phyloP scores from a whole-genome alignment of 2,888 invertebrate species.

The Rhabditophanes sp. region DNA sequence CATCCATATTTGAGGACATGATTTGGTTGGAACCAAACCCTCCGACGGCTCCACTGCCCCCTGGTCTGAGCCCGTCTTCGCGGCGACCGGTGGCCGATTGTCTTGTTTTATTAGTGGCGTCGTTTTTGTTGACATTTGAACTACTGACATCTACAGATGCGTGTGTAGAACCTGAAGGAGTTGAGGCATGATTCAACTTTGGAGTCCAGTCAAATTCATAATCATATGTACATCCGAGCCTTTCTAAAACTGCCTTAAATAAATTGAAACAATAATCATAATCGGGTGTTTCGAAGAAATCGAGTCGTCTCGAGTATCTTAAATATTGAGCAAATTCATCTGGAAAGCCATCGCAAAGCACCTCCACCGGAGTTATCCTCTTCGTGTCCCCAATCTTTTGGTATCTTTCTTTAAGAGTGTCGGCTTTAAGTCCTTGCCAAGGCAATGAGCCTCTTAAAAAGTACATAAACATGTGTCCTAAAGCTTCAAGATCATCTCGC shows the following conservation, averaged over 20 bases:
- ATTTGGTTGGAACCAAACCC: too few species aligned
- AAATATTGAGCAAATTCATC: slow-evolving; percentile 96
- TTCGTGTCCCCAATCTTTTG: slow-evolving; percentile 99
- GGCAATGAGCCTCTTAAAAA: slow-evolving; percentile 96
- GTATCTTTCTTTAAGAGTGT: slow-evolving; percentile 94
- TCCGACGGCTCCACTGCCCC: too few species aligned
- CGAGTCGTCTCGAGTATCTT: slow-evolving; percentile 82
- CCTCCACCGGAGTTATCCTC: slow-evolving; percentile 92
- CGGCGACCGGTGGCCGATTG: too few species aligned
- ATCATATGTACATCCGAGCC: slow-evolving; percentile 38
- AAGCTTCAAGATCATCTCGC: slow-evolving; percentile 92
- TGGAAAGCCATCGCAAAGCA: slow-evolving; percentile 57
- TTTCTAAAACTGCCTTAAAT: slow-evolving; percentile 41
- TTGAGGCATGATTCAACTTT: slow-evolving; percentile 39
- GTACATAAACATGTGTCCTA: slow-evolving; percentile 99
- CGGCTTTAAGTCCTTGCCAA: slow-evolving; percentile 99
- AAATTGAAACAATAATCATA: slow-evolving; percentile 64
- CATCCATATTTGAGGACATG: too few species aligned
- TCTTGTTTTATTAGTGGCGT: not conserved
- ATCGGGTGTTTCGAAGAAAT: slow-evolving; percentile 99
- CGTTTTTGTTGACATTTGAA: not conserved
- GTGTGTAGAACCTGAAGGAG: slow-evolving; percentile 1
- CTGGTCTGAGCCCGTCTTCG: too few species aligned
- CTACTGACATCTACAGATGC: not conserved
- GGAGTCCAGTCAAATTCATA: slow-evolving; percentile 44